Evolutionary conservation across 2,888 invertebrate species (phyloP), one percentile per base, ranked within the genome.

Genomic region (Apodemia zela): DNA sequence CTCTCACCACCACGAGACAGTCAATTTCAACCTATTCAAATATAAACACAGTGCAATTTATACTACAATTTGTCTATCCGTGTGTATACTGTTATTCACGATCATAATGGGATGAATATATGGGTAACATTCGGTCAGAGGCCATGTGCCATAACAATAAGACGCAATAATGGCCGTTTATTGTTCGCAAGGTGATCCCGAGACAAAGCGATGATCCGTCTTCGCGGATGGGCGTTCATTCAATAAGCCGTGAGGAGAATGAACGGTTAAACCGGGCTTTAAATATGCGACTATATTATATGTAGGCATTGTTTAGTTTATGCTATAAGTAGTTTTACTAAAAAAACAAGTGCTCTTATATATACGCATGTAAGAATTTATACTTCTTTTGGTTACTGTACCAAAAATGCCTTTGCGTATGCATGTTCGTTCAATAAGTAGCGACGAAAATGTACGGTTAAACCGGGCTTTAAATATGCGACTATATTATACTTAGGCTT

Each of bases 61-160:
- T 11, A 2, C 11, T 0, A 35, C 29, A 62, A 58, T 18, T 47
- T 21, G 3, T 0, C 0, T 3, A 3, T 0, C 77, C 63, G 75
- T 83, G 64, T 78, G 73, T 80, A 72, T 38, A 67, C 17, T 77
- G 75, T 82, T 82, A 83, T 84, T 86, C 85, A 87, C 81, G 84
- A 85, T 84, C 81, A 80, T 87, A 88, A 88, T 85, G 78, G 85
- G 80, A 83, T 82, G 85, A 82, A 86, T 84, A 84, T 87, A 87
- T 85, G 87, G 86, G 80, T 82, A 79, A 81, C 78, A 76, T 84
- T 85, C 87, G 89, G 89, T 87, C 89, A 89, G 83, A 76, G 79
- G 74, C 74, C 79, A 81, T 51, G 49, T 73, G 75, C 70, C 73
- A 71, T 77, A 82, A 89, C 88, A 87, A 88, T 85, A 82, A 80